These are phyloP conservation scores for Orius insidiosus DNA, from an alignment of 1,140 invertebrate species.

Conservation along the genomic window DNA sequence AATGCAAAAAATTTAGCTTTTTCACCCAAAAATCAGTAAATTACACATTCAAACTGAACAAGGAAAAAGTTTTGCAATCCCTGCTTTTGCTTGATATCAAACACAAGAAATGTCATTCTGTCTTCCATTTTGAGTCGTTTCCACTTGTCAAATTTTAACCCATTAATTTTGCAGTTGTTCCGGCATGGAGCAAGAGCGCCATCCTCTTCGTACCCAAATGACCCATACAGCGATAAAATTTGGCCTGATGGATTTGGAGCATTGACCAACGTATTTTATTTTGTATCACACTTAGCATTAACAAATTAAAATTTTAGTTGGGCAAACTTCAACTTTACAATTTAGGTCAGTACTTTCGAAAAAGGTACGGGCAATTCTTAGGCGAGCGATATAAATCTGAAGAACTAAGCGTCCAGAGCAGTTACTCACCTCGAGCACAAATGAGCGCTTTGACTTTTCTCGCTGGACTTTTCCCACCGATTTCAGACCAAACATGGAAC, in stretches of 20 bases:
- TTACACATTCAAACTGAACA: too few relatives aligned
- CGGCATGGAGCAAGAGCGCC: constrained; percentile 74
- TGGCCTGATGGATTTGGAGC: constrained; percentile 66
- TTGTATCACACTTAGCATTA: neutral
- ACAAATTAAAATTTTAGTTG: constrained; percentile 30
- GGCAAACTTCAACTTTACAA: constrained; percentile 60
- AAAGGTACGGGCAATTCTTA: constrained; percentile 47
- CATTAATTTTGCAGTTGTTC: constrained; percentile 38
- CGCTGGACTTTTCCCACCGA: constrained; percentile 66
- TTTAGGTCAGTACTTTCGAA: constrained; percentile 52
- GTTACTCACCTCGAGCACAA: constrained; percentile 61
- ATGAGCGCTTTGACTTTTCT: constrained; percentile 71
- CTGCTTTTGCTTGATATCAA: too few relatives aligned
- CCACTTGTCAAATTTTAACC: too few relatives aligned
- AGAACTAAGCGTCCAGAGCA: constrained; percentile 55
- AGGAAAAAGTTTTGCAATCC: too few relatives aligned
- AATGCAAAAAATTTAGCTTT: too few relatives aligned
- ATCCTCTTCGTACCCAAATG: constrained; percentile 51
- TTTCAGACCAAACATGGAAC: constrained; percentile 49
- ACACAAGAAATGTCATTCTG: too few relatives aligned
- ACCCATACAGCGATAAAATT: constrained; percentile 47
- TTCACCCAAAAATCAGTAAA: too few relatives aligned
- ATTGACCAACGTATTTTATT: constrained; percentile 38
- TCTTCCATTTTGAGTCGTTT: too few relatives aligned
- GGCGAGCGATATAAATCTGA: constrained; percentile 37